Percentiles rank a stretch among this genome's conserved stretches.
Evolutionary conservation across 2,113 vertebrate genomes (phyloP).

Genomic region (Sus scrofa): T2T-Sscrofa CM000817.6:153963501-153964000

Average conservation of each 20-base stretch:
- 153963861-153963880: constrained; percentile 64
- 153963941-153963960: constrained; percentile 45
- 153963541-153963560: constrained; percentile 96
- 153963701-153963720: constrained; percentile 68
- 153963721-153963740: constrained; percentile 92
- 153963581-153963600: constrained; percentile 95
- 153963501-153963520: constrained; percentile 90
- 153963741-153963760: constrained; percentile 95
- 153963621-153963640: constrained; percentile 58
- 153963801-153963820: constrained; percentile 98
- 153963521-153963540: constrained; percentile 87
- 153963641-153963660: constrained; percentile 66
- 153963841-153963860: constrained; percentile 72
- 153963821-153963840: constrained; percentile 99
- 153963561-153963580: constrained; percentile 93
- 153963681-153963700: constrained; percentile 75
- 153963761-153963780: constrained; percentile 97
- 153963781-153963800: constrained; percentile 99
- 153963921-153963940: neutral
- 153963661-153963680: constrained; percentile 70
- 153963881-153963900: neutral
- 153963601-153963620: constrained; percentile 87
- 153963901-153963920: neutral
- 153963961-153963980: constrained; percentile 29
- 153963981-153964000: constrained; percentile 29